A percentile compares a stretch with the other conserved stretches of the same genome.
phyloP scores from a whole-genome alignment of 2,113 vertebrate species.

The Reinhardtius hippoglossoides region DNA sequence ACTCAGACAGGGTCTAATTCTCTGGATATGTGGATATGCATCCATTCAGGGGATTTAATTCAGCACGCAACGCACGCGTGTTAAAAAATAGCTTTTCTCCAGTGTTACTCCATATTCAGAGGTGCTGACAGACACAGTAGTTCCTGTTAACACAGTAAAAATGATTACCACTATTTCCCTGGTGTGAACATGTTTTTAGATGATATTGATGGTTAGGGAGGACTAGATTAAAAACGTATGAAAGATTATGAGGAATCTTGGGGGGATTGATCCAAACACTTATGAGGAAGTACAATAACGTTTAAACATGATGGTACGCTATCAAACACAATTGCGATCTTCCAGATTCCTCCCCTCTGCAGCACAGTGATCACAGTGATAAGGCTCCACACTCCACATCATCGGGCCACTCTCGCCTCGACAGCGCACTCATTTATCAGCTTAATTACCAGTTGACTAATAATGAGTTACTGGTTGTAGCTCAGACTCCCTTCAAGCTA shows the following conservation, averaged over 20 bases:
- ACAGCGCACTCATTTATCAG: constrained; percentile 36
- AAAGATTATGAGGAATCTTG: no score
- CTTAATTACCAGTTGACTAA: constrained; percentile 46
- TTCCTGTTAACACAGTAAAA: no score
- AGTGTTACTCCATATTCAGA: background rate
- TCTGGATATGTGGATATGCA: background rate
- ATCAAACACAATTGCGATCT: background rate
- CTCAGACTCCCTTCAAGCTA: constrained; percentile 3
- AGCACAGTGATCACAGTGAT: background rate
- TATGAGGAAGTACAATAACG: no score
- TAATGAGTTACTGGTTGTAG: constrained; percentile 27
- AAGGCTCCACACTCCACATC: constrained; percentile 18
- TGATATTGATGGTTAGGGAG: no score
- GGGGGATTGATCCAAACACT: no score
- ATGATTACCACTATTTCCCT: no score
- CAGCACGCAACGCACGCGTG: no score
- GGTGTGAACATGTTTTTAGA: no score
- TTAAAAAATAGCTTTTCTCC: background rate
- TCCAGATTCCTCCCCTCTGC: background rate
- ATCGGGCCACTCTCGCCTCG: constrained; percentile 24
- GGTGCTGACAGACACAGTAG: no score
- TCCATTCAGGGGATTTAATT: no score
- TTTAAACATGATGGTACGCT: no score
- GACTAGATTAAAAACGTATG: no score
- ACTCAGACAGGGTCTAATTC: background rate